Base-by-base conservation (phyloP, 2,888 invertebrate genomes). In the Clanis bilineata region DNA sequence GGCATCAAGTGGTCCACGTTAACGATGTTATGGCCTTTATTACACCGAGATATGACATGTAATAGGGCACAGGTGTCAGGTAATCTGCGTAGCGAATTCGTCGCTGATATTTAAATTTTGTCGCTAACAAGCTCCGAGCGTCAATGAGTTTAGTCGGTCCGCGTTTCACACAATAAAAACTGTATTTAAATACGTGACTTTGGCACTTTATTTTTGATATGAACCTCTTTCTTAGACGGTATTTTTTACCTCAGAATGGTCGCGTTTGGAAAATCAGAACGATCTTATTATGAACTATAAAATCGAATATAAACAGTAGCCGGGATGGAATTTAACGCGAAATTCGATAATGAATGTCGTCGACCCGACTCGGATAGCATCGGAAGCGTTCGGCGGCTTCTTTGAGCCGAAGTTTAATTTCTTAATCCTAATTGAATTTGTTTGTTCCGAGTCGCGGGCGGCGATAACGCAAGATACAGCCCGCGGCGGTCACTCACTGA, bases 381-480 rank as follows among this genome's bases (percentile, higher is more conserved):
- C 81, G 80, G 83, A 80, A 79, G 79, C 75, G 65, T 63, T 67
- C 70, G 70, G 80, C 90, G 90, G 88, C 77, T 70, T 76, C 86
- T 90, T 89, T 88, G 86, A 85, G 77, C 64, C 64, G 64, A 76
- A 73, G 71, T 83, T 85, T 86, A 88, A 89, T 87, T 90, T 89
- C 89, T 90, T 90, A 90, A 90, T 89, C 85, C 88, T 90, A 90
- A 91, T 90, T 91, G 90, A 90, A 85, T 90, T 90, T 90, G 87
- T 89, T 90, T 89, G 90, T 91, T 84, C 80, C 78, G 76, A 74
- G 75, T 72, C 74, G 73, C 69, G 64, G 28, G 71, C 70, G 63
- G 72, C 72, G 86, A 89, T 89, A 88, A 83, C 80, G 82, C 73
- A 79, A 84, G 76, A 75, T 70, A 68, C 64, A 69, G 73, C 78